A percentile compares a stretch with the other conserved stretches of the same genome.
Evolutionary conservation across 2,113 vertebrate species (phyloP).

Genomic region (Solea senegalensis): DNA sequence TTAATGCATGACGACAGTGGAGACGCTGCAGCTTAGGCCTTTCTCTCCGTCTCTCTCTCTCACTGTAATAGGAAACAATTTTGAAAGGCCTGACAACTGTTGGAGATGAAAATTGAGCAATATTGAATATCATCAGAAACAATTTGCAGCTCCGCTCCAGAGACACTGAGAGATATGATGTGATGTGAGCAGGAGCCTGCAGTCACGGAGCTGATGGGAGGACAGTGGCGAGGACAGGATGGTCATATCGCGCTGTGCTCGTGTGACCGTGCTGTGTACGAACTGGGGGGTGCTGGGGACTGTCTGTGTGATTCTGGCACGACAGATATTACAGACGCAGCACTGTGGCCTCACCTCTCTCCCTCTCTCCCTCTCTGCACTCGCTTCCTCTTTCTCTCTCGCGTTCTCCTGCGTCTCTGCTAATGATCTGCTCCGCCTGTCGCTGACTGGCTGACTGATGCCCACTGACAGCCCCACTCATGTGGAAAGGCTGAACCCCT

Average conservation of each 20-base stretch:
- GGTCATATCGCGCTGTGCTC: constrained; percentile 20
- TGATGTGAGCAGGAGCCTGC: constrained; percentile 6
- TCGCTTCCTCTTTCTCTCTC: constrained; percentile 19
- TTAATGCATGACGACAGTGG: not conserved
- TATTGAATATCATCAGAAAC: constrained; percentile 5
- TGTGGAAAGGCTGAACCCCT: constrained; percentile 67
- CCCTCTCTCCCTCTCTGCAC: constrained; percentile 4
- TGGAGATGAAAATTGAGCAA: not conserved
- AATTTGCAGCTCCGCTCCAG: not conserved
- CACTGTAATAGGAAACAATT: not conserved
- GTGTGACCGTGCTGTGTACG: constrained; percentile 61
- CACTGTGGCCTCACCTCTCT: constrained; percentile 43
- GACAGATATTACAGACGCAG: constrained; percentile 60
- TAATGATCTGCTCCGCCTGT: constrained; percentile 81
- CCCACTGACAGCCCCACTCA: constrained; percentile 80
- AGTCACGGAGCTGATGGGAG: constrained; percentile 25
- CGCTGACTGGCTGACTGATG: constrained; percentile 80
- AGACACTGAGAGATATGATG: constrained; percentile 27
- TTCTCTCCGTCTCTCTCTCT: no score
- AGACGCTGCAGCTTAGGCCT: not conserved
- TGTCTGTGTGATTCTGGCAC: constrained; percentile 52
- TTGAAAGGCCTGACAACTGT: not conserved
- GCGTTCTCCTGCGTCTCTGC: constrained; percentile 62
- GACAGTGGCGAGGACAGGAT: constrained; percentile 20
- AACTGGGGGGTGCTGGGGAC: not conserved